These are phyloP conservation scores for Lymantria dispar DNA, from an alignment of 2,888 invertebrate genomes.

Conservation along the genomic window DNA sequence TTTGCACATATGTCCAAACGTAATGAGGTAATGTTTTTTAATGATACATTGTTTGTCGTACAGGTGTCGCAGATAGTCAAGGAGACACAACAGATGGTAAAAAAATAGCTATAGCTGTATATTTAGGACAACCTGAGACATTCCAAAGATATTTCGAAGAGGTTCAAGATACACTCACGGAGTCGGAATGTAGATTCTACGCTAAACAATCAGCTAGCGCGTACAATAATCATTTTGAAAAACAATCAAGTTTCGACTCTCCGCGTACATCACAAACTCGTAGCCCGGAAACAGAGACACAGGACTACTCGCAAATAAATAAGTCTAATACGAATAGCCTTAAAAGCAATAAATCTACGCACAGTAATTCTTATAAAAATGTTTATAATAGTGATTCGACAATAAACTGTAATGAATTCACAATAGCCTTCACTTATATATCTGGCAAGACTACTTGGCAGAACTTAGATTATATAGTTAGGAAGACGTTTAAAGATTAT, in stretches of 20 bases:
- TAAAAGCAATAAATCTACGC: conserved; percentile 81
- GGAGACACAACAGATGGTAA: conserved; percentile 91
- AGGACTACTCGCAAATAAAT: conserved; percentile 71
- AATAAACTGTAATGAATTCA: conserved; percentile 86
- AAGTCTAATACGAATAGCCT: conserved; percentile 80
- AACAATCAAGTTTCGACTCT: conserved; percentile 74
- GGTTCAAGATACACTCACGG: conserved; percentile 84
- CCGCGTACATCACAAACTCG: conserved; percentile 72
- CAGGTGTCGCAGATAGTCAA: conserved; percentile 82
- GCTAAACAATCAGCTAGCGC: conserved; percentile 74
- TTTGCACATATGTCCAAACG: too few species aligned
- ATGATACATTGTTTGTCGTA: conserved; percentile 21
- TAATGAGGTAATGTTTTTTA: conserved; percentile 9
- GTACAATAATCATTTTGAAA: conserved; percentile 73
- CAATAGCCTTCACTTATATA: conserved; percentile 94
- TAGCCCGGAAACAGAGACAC: conserved; percentile 70
- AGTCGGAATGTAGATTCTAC: conserved; percentile 83
- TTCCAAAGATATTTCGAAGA: conserved; percentile 87
- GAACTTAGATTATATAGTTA: conserved; percentile 94
- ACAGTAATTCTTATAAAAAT: conserved; percentile 77
- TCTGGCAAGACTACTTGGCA: conserved; percentile 98
- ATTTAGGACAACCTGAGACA: conserved; percentile 91
- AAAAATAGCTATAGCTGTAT: conserved; percentile 93
- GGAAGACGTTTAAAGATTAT: conserved; percentile 97
- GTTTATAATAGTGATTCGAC: conserved; percentile 77